Conservation (phyloP, 2,888 invertebrate genomes). For the Dioctria linearis region DNA sequence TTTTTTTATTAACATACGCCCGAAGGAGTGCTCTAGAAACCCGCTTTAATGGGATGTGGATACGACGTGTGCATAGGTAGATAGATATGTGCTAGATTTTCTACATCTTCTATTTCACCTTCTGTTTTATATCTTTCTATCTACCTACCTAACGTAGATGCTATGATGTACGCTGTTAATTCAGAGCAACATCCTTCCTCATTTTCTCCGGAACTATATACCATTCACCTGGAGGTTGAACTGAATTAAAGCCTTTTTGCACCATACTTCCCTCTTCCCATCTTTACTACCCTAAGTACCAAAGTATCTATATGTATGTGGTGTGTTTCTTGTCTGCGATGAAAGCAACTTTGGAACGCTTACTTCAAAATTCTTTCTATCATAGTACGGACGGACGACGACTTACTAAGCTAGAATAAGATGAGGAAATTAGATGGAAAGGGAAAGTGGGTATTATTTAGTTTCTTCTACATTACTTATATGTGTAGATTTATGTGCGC, state of each 20-base stretch:
- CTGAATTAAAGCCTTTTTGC: constrained; percentile 32
- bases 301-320: background rate
- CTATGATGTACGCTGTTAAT: constrained; percentile 17
- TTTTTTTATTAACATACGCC: background rate
- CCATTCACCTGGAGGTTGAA: constrained; percentile 21
- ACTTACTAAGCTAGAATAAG: too few relatives aligned
- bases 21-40: constrained; percentile 24
- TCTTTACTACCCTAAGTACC: background rate
- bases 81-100: background rate
- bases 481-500: background rate
- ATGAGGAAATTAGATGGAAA: background rate
- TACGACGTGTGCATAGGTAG: too few relatives aligned
- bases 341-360: background rate
- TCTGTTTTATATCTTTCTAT: background rate
- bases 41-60: background rate
- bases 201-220: constrained; percentile 9
- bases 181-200: constrained; percentile 26
- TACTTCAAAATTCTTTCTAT: background rate
- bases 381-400: background rate
- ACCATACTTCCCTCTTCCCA: background rate
- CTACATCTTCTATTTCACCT: background rate
- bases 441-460: background rate
- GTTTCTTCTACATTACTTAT: background rate
- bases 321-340: too few relatives aligned
- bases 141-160: background rate